Evolutionary conservation across 2,113 vertebrate genomes (phyloP).

Genomic region (Orcinus orca): DNA sequence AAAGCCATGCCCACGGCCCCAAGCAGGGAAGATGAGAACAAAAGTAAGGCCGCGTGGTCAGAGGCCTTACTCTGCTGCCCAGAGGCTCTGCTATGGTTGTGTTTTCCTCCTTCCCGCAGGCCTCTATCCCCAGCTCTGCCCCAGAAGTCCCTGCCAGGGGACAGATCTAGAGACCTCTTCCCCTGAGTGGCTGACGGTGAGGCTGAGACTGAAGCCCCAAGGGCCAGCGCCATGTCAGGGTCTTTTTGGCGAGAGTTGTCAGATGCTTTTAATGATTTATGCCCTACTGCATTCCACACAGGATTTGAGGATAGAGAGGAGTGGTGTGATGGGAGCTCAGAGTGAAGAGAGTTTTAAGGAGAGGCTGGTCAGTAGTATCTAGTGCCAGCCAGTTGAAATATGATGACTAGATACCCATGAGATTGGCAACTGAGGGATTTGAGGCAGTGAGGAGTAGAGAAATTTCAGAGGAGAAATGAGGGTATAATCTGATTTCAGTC

Average conservation of each 20-base stretch:
- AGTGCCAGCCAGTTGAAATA: background rate
- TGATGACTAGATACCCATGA: background rate
- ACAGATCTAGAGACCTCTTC: background rate
- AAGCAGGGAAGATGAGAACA: background rate
- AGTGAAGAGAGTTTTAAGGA: background rate
- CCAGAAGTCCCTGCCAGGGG: background rate
- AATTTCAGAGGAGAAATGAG: conserved; percentile 15
- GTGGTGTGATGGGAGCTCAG: background rate
- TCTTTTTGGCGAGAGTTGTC: background rate
- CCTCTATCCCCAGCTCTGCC: background rate
- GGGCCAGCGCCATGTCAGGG: background rate
- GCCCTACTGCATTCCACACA: background rate
- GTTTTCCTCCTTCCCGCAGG: background rate
- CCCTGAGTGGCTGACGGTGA: background rate
- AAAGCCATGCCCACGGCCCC: fast-evolving
- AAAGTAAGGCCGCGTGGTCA: background rate
- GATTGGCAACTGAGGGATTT: background rate
- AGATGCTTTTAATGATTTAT: background rate
- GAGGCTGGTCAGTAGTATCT: background rate
- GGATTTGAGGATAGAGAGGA: background rate
- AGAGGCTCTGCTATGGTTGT: background rate
- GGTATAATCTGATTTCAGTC: background rate
- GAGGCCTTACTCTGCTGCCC: too few species aligned
- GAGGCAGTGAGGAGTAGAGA: background rate
- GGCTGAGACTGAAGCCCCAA: background rate